Base-by-base conservation (phyloP, 2,113 vertebrate species). In the Pelecanus crispus region DNA sequence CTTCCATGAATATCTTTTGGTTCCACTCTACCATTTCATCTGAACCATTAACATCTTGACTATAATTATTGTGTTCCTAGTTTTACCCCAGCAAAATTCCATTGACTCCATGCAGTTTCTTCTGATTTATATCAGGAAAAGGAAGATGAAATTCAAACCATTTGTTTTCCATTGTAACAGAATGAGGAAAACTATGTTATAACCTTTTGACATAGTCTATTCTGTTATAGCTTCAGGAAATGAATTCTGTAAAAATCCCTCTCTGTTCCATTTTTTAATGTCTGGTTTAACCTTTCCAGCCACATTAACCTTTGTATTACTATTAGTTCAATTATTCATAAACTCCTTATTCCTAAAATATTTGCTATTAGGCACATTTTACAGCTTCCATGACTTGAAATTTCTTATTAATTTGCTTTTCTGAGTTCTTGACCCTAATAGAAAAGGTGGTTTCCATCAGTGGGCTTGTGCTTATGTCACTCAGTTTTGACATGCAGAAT, bases 271-370 rank as follows among this genome's bases (percentile, higher is more conserved):
- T 63, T 80, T 95, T 93, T 93, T 88, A 84, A 91, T 73, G 24
- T 80, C 80, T 29, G 1, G 8, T 72, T 95, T 91, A 95, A 92
- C 73, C 79, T 95, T 96, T 96, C 13, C 66, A 96, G 29, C 15
- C 66, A 86, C 56, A 84, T 94, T 95, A 96, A 84, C 70, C 63
- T 96, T 91, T 93, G 31, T 75, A 84, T 95, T 68, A 52, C 56
- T 85, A 36, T 78, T 83, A 70, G 28, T 72, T 92, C 28, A 80
- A 79, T 86, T 92, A 90, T 92, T 92, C 67, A 92, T 79, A 86
- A 95, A 92, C 49, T 71, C 5, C 21, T 62, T 95, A 55, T 82
- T 86, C 50, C 8, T 61, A 53, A 78, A 86, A 62, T 58, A 20
- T 86, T 85, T 95, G 20, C 56, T 82, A 82, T 77, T 61, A 75